These are phyloP conservation scores for Byasa hedistus DNA, from an alignment of 2,888 invertebrate species.

Conservation along the genomic window DNA sequence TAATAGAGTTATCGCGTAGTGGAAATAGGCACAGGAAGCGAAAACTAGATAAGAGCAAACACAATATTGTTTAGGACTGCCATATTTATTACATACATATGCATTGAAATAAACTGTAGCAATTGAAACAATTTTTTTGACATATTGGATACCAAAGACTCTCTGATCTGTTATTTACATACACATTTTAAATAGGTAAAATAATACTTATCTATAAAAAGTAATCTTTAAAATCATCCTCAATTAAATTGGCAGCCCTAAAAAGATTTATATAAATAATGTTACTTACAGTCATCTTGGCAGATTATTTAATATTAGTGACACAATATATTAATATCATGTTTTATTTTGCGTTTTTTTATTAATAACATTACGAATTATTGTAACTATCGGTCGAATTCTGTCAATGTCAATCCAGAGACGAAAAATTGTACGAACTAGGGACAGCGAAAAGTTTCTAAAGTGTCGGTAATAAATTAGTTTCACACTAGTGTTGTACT, in stretches of 20 bases:
- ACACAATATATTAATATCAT: not conserved
- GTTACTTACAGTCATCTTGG: conserved; percentile 28
- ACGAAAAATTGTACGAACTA: not conserved
- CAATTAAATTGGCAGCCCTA: conserved; percentile 12
- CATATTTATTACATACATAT: conserved; percentile 5
- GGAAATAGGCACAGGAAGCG: conserved; percentile 29
- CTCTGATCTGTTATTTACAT: not conserved
- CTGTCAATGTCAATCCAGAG: not conserved
- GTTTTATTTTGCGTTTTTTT: conserved; percentile 7
- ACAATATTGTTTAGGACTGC: conserved; percentile 19
- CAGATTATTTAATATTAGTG: conserved; percentile 6
- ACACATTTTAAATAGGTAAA: not conserved
- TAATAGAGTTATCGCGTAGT: conserved; percentile 20
- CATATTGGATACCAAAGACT: not conserved
- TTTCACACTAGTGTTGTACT: too few relatives aligned
- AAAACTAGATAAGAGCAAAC: conserved; percentile 18
- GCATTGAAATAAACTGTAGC: not conserved
- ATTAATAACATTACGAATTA: conserved; percentile 1
- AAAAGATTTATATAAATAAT: conserved; percentile 6
- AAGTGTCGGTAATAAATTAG: not conserved
- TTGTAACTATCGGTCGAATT: not conserved
- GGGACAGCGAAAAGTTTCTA: not conserved
- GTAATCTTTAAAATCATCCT: not conserved
- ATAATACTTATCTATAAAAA: not conserved
- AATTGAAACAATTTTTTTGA: not conserved